phyloP scores from a whole-genome alignment of 1,140 invertebrate genomes.

The Solen grandis region DNA sequence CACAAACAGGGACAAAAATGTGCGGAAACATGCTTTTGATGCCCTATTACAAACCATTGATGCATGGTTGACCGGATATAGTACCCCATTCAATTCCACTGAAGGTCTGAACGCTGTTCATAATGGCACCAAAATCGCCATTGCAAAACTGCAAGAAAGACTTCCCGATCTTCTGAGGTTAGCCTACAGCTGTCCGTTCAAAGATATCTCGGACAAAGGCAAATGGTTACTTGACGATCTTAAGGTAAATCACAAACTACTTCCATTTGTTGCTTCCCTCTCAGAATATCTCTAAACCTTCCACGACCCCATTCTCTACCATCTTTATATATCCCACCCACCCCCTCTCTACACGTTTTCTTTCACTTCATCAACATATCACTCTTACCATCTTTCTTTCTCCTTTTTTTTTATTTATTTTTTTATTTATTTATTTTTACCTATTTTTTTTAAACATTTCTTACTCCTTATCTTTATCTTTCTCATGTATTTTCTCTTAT shows the following conservation, averaged over 20 bases:
- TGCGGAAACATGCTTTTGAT: slow-evolving; percentile 65
- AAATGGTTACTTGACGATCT: slow-evolving; percentile 64
- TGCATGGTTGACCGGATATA: slow-evolving; percentile 73
- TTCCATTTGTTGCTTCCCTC: too few relatives aligned
- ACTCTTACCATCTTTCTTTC: too few relatives aligned
- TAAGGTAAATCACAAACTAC: slow-evolving; percentile 68
- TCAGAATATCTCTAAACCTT: too few relatives aligned
- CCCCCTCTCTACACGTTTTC: too few relatives aligned
- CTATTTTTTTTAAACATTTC: too few relatives aligned
- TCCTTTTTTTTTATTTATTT: too few relatives aligned
- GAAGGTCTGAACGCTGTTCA: slow-evolving; percentile 41
- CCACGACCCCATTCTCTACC: too few relatives aligned
- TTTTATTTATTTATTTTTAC: too few relatives aligned
- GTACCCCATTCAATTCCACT: slow-evolving; percentile 61
- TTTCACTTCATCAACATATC: too few relatives aligned
- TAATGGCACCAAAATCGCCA: slow-evolving; percentile 38
- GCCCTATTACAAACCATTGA: slow-evolving; percentile 63
- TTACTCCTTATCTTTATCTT: too few relatives aligned
- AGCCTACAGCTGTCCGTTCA: slow-evolving; percentile 71
- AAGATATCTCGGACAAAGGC: slow-evolving; percentile 70
- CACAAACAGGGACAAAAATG: slow-evolving; percentile 63
- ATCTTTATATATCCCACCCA: too few relatives aligned
- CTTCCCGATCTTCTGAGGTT: slow-evolving; percentile 71
- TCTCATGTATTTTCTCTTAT: too few relatives aligned
- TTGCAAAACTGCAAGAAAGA: slow-evolving; percentile 63